Evolutionary conservation across 2,113 vertebrate species (phyloP).

Genomic region (Hyaena hyaena): DNA sequence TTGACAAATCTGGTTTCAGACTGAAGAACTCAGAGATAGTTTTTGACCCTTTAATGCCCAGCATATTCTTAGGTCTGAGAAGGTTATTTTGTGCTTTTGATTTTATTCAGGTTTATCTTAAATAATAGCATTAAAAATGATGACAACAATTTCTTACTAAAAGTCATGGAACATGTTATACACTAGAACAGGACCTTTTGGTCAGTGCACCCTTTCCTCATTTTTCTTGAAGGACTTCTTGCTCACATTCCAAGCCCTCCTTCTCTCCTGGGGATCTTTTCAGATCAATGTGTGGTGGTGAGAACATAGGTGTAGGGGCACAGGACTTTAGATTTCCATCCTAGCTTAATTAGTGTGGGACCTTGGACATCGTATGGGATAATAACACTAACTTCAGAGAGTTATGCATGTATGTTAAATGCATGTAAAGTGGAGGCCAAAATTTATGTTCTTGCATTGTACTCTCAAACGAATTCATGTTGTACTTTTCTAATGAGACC

Average conservation of each 20-base stretch:
- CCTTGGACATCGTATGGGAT: neutral
- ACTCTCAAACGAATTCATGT: neutral
- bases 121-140: neutral
- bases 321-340: neutral
- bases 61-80: neutral
- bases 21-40: neutral
- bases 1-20: neutral
- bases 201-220: neutral
- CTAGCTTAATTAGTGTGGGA: neutral
- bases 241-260: neutral
- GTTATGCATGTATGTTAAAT: neutral
- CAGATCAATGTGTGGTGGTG: neutral
- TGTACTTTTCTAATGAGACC: neutral
- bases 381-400: neutral
- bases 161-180: neutral
- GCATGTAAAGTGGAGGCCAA: neutral
- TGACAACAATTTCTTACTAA: neutral
- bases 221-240: neutral
- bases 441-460: neutral
- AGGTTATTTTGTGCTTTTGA: neutral
- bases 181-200: neutral
- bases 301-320: neutral
- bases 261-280: neutral
- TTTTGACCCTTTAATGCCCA: neutral
- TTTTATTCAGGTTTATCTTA: neutral